Base-by-base conservation (phyloP, 2,797 vertebrate genomes). In the Helostoma temminkii region DNA sequence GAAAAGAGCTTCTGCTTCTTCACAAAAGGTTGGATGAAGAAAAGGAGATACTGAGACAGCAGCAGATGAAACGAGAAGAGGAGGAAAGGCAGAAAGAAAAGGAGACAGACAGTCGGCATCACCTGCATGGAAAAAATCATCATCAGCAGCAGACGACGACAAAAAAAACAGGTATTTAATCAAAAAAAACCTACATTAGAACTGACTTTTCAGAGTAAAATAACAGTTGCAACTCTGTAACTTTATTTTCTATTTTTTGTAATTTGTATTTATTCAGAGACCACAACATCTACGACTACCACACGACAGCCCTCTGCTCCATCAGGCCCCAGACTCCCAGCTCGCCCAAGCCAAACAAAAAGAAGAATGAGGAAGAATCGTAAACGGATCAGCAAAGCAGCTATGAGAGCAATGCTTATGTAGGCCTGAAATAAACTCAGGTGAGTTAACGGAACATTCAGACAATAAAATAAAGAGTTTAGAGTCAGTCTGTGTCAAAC, bases 371-470 rank as follows among this genome's bases (percentile, higher is more conserved):
- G 88, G 81, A 94, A 93, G 79, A 93, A 92, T 36, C 90, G 93
- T 55, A 93, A 90, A 83, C 84, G 92, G 30, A 94, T 95, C 71
- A 95, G 93, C 91, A 95, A 95, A 78, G 91, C 93, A 65, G 93
- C 93, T 1, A 94, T 95, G 93, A 94, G 94, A 83, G 94, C 93
- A 1, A 93, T 95, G 92, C 90, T 95, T 9, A 94, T 95, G 94
- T 95, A 93, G 80, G 49, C 24, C 18, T 19, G 16, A 26, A 67
- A 48, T 1, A 24, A 82, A 66, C 43, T 41, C 56, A 74, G 79
- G 91, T 92, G 52, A 80, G 84, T 15, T 28, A 1, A 46, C 19
- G 3, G 8, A 18, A 49, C 10, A 12, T 30, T 52, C 2, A 28
- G 9, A 63, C 15, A 15, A 72, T 26, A n/a, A n/a, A n/a, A n/a